Conservation (phyloP, 2,113 vertebrate genomes). For the Silurus meridionalis region DNA sequence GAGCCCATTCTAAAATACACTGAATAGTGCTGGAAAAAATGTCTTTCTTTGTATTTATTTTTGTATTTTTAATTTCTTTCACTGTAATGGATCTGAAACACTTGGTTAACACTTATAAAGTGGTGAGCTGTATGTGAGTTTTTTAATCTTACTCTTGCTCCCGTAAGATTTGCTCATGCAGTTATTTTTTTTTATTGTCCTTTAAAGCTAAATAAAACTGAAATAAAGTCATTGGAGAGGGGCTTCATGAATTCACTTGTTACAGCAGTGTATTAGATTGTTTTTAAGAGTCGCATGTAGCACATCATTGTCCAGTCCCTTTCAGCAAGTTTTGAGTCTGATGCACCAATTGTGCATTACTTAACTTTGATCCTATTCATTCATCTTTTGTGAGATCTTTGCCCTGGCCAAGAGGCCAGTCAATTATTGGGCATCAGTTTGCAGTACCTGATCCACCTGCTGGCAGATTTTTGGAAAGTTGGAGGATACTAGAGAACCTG, state of each 20-base stretch:
- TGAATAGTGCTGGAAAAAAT: neutral
- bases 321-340: neutral
- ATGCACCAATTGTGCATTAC: neutral
- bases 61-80: neutral
- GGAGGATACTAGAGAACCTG: neutral
- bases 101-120: neutral
- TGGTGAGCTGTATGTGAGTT: neutral
- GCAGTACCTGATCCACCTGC: neutral
- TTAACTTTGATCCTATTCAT: neutral
- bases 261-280: neutral
- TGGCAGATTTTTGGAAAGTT: neutral
- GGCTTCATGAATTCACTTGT: neutral
- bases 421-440: neutral
- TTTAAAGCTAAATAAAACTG: neutral
- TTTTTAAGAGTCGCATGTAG: neutral
- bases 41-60: neutral
- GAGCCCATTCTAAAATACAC: neutral
- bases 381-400: neutral
- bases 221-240: neutral
- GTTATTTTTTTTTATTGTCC: neutral
- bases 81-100: neutral
- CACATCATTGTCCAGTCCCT: neutral
- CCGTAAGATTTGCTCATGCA: neutral
- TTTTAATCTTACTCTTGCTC: neutral
- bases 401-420: neutral